A percentile compares a stretch with the other conserved stretches of the same genome.
phyloP scores from a whole-genome alignment of 2,888 invertebrate genomes.

The Pandemis heparana region DNA sequence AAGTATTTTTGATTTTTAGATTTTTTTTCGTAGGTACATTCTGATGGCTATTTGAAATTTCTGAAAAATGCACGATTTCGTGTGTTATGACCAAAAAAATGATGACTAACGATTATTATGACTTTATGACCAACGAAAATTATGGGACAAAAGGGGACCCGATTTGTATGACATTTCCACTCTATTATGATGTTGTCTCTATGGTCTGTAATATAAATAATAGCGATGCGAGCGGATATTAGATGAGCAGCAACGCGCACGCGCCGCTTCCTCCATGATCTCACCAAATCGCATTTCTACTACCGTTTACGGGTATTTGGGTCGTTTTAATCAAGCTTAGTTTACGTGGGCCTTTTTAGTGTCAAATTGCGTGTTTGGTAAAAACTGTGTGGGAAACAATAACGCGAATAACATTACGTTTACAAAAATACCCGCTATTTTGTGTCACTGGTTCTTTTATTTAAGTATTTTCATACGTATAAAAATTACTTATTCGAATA shows the following conservation, averaged over 20 bases:
- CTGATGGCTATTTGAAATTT: no score
- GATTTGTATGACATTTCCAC: no score
- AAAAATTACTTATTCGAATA: no score
- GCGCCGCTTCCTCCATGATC: conserved; percentile 66
- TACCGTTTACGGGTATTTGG: conserved; percentile 59
- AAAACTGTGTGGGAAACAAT: conserved; percentile 15
- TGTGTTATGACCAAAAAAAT: no score
- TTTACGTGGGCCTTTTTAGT: conserved; percentile 20
- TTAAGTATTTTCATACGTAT: no score
- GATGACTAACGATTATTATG: no score
- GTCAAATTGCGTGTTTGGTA: conserved; percentile 17
- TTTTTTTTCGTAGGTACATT: no score
- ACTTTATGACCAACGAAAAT: no score
- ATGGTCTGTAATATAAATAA: conserved; percentile 18
- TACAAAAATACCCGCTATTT: not conserved
- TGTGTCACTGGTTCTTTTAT: not conserved
- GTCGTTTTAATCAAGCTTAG: conserved; percentile 57
- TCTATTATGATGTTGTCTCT: no score
- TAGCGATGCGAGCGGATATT: conserved; percentile 48
- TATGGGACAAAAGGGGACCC: no score
- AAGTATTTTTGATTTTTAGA: no score
- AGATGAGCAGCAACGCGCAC: conserved; percentile 55
- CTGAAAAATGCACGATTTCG: no score
- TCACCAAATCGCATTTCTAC: conserved; percentile 64
- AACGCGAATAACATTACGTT: not conserved